Evolutionary conservation across 2,797 vertebrate genomes (phyloP), one percentile per base, ranked within the genome.

Genomic region (Cyclura pinguis): DNA sequence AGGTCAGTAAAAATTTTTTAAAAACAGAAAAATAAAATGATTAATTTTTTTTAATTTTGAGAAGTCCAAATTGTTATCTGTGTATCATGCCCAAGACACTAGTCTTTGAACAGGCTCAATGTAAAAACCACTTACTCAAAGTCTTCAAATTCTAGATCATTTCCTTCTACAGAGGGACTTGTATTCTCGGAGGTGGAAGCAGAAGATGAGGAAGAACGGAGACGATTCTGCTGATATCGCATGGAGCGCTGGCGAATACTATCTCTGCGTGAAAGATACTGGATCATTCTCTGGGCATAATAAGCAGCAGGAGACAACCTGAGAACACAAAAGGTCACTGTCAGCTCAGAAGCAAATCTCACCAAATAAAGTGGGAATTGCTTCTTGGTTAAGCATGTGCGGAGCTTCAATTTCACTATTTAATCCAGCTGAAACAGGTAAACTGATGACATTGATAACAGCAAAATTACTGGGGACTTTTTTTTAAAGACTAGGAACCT

Each of bases 271-370:
- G 99, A 99, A 95, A 99, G 98, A 92, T 99, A 99, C 97, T 99
- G 99, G 98, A 99, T 99, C 99, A 99, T 99, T 93, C 99, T 98
- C 98, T 99, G 99, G 93, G 99, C 99, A 85, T 99, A 99, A 97
- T 99, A 99, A 1, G 99, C 99, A 93, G 99, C 99, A 88, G 99
- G 99, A 95, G 99, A 99, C 89, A 99, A 98, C 94, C 99, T 99
- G 97, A 88, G 93, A 87, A 94, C 94, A 80, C 93, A 76, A 95
- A 78, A 96, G 20, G 92, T 20, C 29, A 55, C 50, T 84, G 18
- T 91, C 84, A 84, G 59, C 38, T 78, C n/a, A 77, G 35, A 78
- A 87, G 80, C 16, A 87, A 90, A 62, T 32, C n/a, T 38, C 13
- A 76, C 32, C 8, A 64, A 22, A n/a, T 89, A 89, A 14, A 52